These are phyloP conservation scores for Apoda limacodes DNA, from an alignment of 2,888 invertebrate genomes.

Conservation along the genomic window DNA sequence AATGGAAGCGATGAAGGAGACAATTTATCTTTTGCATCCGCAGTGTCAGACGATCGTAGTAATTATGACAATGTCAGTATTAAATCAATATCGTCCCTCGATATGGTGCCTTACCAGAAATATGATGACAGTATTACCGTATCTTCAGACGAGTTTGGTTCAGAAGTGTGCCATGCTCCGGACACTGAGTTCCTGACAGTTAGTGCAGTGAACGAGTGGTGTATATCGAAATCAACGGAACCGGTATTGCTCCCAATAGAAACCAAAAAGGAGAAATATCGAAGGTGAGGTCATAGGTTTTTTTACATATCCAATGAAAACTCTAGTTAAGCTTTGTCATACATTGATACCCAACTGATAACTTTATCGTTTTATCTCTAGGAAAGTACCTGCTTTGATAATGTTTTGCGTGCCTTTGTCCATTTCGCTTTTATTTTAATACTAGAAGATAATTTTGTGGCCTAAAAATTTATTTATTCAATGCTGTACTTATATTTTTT, in stretches of 20 bases:
- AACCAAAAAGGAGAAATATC: constrained; percentile 65
- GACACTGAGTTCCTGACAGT: constrained; percentile 59
- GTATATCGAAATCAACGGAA: constrained; percentile 52
- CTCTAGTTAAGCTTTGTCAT: constrained; percentile 43
- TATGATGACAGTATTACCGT: constrained; percentile 65
- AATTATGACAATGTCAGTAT: constrained; percentile 66
- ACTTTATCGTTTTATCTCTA: constrained; percentile 39
- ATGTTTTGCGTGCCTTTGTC: constrained; percentile 40
- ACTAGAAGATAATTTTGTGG: too few species aligned
- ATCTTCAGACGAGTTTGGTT: constrained; percentile 63
- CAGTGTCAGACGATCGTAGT: constrained; percentile 46
- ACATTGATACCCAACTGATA: constrained; percentile 41
- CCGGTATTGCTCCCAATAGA: constrained; percentile 55
- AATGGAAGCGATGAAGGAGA: constrained; percentile 51
- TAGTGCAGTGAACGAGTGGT: constrained; percentile 67
- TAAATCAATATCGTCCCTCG: constrained; percentile 61
- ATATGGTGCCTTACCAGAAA: constrained; percentile 63
- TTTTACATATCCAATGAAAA: constrained; percentile 31
- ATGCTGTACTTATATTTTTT: too few species aligned
- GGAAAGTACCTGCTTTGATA: constrained; percentile 35
- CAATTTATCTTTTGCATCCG: constrained; percentile 41
- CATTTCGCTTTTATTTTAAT: too few species aligned
- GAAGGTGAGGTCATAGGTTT: constrained; percentile 56
- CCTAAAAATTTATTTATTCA: too few species aligned
- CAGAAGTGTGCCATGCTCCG: constrained; percentile 60